Percentiles rank a stretch among this genome's conserved stretches.
These are phyloP conservation scores for Noctua pronuba DNA, from an alignment of 2,888 invertebrate species.

Conservation along the genomic window DNA sequence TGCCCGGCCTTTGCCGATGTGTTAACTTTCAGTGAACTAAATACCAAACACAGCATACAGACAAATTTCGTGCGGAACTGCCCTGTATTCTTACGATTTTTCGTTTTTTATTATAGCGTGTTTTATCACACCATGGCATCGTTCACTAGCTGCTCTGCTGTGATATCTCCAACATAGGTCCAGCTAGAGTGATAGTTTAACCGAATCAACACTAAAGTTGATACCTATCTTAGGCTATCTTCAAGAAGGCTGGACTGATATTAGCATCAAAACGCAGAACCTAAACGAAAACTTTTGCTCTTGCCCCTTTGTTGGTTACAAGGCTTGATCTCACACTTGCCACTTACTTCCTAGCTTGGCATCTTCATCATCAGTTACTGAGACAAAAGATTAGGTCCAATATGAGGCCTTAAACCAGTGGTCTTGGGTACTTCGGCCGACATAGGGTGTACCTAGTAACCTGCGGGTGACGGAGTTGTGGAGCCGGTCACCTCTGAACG, in stretches of 20 bases:
- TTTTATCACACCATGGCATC: neutral
- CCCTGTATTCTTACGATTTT: neutral
- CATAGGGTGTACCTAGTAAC: neutral
- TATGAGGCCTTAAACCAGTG: neutral
- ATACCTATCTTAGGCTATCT: too few species aligned
- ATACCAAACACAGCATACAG: conserved; percentile 23
- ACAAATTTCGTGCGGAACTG: neutral
- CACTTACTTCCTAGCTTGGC: neutral
- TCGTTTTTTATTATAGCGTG: neutral
- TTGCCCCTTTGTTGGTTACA: neutral
- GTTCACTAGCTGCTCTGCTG: neutral
- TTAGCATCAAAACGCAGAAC: neutral
- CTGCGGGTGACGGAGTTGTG: neutral
- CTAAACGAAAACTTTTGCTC: neutral
- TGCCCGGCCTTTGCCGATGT: conserved; percentile 24
- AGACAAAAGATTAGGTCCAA: neutral
- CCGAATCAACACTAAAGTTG: neutral
- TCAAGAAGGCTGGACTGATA: neutral
- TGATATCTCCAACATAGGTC: neutral
- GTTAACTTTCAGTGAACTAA: conserved; percentile 13
- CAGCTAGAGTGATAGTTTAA: neutral
- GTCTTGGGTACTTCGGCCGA: too few species aligned
- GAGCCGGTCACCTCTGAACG: neutral
- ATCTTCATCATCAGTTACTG: neutral
- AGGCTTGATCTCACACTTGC: neutral